Conservation (phyloP, 2,797 vertebrate genomes). For the Oreochromis grahami region DNA sequence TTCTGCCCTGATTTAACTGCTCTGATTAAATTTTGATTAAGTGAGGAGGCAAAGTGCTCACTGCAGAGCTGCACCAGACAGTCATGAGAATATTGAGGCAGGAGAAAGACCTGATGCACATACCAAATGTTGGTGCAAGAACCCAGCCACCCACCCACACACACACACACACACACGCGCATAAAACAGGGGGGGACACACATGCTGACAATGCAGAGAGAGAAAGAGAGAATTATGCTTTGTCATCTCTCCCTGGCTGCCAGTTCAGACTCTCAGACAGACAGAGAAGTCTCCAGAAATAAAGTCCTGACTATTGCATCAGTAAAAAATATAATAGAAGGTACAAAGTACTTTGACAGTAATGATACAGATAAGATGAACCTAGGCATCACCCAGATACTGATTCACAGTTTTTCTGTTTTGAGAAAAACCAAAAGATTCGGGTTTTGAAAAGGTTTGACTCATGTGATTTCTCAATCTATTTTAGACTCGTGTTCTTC, state of each 20-base stretch:
- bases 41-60: neutral
- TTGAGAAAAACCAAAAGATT: neutral
- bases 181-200: neutral
- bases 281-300: neutral
- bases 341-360: neutral
- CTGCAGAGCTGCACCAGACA: constrained; percentile 29
- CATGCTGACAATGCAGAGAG: constrained; percentile 22
- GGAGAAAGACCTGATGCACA: constrained; percentile 28
- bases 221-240: constrained; percentile 24
- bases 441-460: neutral
- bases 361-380: neutral
- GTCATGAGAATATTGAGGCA: constrained; percentile 25
- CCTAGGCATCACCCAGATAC: neutral
- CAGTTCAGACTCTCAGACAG: constrained; percentile 19
- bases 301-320: neutral
- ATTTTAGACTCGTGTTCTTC: neutral
- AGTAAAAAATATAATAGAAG: neutral
- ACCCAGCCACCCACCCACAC: neutral
- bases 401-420: neutral
- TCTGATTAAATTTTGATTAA: constrained; percentile 44
- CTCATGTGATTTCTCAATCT: neutral
- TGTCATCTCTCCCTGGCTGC: constrained; percentile 44
- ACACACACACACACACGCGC: neutral
- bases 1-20: neutral
- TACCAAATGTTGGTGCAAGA: neutral